phyloP scores from a whole-genome alignment of 2,797 vertebrate genomes.

The Anolis apletophallus region DNA sequence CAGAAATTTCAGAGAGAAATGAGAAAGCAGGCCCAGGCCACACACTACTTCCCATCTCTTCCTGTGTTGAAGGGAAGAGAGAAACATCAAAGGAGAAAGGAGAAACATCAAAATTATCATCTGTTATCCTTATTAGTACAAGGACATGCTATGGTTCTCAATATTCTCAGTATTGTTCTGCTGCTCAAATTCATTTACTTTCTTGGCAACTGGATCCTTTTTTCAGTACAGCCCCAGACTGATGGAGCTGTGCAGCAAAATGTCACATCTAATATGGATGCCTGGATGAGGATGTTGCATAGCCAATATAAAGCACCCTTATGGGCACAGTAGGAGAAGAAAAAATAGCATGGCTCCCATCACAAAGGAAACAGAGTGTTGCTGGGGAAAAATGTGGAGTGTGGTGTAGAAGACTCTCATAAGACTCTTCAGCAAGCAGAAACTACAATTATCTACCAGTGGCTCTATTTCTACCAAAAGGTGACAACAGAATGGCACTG shows the following conservation, averaged over 20 bases:
- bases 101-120: background rate
- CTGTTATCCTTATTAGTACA: background rate
- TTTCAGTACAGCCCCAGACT: background rate
- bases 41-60: background rate
- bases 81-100: background rate
- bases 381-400: background rate
- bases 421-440: no score
- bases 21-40: background rate
- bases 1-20: background rate
- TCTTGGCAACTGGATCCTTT: no score
- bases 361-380: background rate
- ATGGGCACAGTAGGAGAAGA: background rate
- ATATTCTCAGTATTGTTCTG: background rate
- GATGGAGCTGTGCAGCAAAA: no score
- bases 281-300: background rate
- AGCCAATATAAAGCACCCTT: background rate
- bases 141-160: background rate
- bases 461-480: no score
- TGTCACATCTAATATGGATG: background rate
- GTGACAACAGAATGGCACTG: no score
- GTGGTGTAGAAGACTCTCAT: background rate
- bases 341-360: background rate
- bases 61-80: background rate
- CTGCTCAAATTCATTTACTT: background rate
- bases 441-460: no score